Evolutionary conservation across 2,888 invertebrate species (phyloP).

Genomic region (Mythimna vitellina): DNA sequence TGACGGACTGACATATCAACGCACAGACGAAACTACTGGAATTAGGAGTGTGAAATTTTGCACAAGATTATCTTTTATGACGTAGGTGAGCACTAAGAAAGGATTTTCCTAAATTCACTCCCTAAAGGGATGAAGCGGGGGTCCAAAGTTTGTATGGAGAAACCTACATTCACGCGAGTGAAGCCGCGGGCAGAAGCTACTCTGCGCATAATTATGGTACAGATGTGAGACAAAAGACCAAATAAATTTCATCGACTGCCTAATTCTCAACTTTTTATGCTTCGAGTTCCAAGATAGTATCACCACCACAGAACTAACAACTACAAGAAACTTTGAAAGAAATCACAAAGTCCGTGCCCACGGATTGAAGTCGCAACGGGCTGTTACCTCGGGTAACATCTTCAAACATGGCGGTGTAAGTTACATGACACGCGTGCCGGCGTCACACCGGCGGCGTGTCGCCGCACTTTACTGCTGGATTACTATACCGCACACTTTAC

Average conservation of each 20-base stretch:
- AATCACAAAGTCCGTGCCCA: neutral
- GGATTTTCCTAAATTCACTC: too few species aligned
- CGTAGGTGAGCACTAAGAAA: too few species aligned
- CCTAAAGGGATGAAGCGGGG: too few species aligned
- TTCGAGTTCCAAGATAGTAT: neutral
- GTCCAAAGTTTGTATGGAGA: too few species aligned
- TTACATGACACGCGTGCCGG: neutral
- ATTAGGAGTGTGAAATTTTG: too few species aligned
- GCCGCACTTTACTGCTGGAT: constrained; percentile 2
- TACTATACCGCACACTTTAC: constrained; percentile 4
- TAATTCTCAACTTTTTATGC: neutral
- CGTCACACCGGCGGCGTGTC: neutral
- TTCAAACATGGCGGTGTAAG: neutral
- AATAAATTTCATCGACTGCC: neutral
- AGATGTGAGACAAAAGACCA: too few species aligned
- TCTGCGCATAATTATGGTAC: neutral
- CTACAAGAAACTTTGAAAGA: constrained; percentile 11
- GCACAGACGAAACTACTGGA: too few species aligned
- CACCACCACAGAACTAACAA: neutral
- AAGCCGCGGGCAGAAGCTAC: too few species aligned
- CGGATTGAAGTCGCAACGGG: neutral
- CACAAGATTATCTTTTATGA: too few species aligned
- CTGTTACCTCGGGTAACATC: neutral
- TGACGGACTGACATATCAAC: too few species aligned
- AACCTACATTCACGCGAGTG: too few species aligned